Percentiles rank a stretch among this genome's conserved stretches.
These are phyloP conservation scores for Columba guinea DNA, from an alignment of 2,797 vertebrate genomes.

Conservation along the genomic window DNA sequence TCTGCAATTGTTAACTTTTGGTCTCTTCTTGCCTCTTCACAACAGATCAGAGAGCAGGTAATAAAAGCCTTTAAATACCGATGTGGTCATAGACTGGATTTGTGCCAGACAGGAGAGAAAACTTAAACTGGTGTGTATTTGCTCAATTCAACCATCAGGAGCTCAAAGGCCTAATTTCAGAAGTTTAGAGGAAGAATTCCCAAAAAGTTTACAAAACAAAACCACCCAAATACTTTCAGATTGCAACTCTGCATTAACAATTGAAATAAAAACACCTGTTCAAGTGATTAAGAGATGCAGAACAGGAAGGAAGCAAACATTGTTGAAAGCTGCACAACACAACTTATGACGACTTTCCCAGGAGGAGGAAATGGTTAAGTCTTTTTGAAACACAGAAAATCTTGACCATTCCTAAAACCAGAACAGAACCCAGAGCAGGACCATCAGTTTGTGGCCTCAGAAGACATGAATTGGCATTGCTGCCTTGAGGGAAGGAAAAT, in stretches of 20 bases:
- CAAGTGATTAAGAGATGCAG: not conserved
- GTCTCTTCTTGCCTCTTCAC: not conserved
- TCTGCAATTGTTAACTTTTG: not conserved
- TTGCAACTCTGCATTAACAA: not conserved
- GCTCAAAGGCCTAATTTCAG: not conserved
- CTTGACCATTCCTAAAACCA: not conserved
- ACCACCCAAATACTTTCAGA: not conserved
- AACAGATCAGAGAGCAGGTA: not conserved
- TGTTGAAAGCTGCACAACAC: not conserved
- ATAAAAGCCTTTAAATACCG: not conserved
- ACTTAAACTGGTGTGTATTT: rapidly evolving
- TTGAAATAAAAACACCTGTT: not conserved
- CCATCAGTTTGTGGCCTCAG: not conserved
- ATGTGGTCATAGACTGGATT: not conserved
- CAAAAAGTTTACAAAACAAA: not conserved
- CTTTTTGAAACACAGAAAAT: not conserved
- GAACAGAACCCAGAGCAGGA: not conserved
- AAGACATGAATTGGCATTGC: not conserved
- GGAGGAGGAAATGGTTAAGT: not conserved
- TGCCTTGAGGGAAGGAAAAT: not conserved
- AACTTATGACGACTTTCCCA: not conserved
- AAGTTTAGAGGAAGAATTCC: not conserved
- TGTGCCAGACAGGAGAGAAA: not conserved
- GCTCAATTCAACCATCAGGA: not conserved
- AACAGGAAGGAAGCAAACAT: not conserved